These are phyloP conservation scores for Melanogrammus aeglefinus DNA, from an alignment of 2,797 vertebrate species.

Conservation along the genomic window DNA sequence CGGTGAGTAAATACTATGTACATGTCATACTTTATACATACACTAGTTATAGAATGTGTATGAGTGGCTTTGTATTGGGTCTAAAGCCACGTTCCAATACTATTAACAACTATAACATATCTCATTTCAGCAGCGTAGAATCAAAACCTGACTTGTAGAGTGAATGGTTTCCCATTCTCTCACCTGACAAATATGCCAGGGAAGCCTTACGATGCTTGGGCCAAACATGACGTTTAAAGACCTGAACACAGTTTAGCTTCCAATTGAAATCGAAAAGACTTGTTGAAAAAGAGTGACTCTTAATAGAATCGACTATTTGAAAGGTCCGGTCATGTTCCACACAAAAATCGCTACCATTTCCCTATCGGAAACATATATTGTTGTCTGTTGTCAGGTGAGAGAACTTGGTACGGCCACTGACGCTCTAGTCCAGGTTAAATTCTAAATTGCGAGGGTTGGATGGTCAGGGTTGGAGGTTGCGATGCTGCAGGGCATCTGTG, in stretches of 20 bases:
- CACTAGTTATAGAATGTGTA: constrained; percentile 1
- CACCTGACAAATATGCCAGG: not conserved
- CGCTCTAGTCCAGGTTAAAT: not conserved
- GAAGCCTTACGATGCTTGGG: not conserved
- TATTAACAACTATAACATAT: constrained; percentile 17
- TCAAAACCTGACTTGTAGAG: constrained; percentile 34
- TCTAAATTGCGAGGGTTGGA: constrained; percentile 7
- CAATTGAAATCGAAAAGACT: not conserved
- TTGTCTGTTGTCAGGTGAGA: not conserved
- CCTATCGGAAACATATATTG: not conserved
- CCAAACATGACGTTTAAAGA: not conserved
- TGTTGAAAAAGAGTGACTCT: not conserved
- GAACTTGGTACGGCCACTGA: not conserved
- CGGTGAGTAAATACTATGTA: not conserved
- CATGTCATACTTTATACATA: not conserved
- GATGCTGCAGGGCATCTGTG: constrained; percentile 26
- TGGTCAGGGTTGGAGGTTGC: constrained; percentile 39
- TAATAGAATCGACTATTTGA: not conserved
- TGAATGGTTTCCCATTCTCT: not conserved
- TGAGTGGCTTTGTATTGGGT: not conserved
- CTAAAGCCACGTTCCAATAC: constrained; percentile 42
- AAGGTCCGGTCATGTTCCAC: not conserved
- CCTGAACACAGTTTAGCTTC: not conserved
- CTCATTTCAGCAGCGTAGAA: constrained; percentile 32
- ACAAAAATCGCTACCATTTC: not conserved